Percentiles rank a stretch among this genome's conserved stretches.
Conservation (phyloP, 2,113 vertebrate species). For the Bubalus kerabau region DNA sequence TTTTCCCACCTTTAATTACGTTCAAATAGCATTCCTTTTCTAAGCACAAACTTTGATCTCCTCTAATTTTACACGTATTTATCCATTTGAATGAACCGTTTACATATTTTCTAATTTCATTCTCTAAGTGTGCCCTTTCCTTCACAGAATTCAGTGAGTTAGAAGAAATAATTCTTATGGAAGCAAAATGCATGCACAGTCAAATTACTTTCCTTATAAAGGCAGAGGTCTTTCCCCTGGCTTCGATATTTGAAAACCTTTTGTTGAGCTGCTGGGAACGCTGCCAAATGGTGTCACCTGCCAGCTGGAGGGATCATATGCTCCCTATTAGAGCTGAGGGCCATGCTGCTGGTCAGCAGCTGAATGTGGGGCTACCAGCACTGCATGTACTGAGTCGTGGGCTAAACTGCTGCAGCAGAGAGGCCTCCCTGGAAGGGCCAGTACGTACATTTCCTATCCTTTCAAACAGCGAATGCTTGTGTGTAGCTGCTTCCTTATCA, state of each 20-base stretch:
- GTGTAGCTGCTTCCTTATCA: slow-evolving; percentile 20
- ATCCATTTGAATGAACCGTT: background rate
- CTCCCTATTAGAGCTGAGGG: slow-evolving; percentile 48
- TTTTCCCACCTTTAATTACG: background rate
- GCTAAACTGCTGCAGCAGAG: slow-evolving; percentile 14
- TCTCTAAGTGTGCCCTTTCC: background rate
- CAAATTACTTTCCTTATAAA: slow-evolving; percentile 25
- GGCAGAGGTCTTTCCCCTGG: slow-evolving; percentile 35
- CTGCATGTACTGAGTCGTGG: background rate
- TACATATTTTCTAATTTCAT: background rate
- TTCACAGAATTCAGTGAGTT: background rate
- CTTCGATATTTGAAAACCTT: slow-evolving; percentile 46
- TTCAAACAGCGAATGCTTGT: background rate
- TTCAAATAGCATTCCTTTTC: background rate
- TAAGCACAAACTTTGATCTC: background rate
- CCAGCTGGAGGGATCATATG: slow-evolving; percentile 65
- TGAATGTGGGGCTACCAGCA: slow-evolving; percentile 11
- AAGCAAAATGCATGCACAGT: background rate
- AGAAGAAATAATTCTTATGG: background rate
- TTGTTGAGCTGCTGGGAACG: slow-evolving; percentile 18
- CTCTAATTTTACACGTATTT: background rate
- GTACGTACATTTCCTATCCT: background rate
- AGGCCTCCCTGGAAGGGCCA: background rate
- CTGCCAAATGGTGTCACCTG: slow-evolving; percentile 62
- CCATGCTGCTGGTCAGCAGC: slow-evolving; percentile 43